A percentile compares a stretch with the other conserved stretches of the same genome.
These are phyloP conservation scores for Gambusia yucatana DNA, from an alignment of 2,797 vertebrate genomes.

Conservation along the genomic window DNA sequence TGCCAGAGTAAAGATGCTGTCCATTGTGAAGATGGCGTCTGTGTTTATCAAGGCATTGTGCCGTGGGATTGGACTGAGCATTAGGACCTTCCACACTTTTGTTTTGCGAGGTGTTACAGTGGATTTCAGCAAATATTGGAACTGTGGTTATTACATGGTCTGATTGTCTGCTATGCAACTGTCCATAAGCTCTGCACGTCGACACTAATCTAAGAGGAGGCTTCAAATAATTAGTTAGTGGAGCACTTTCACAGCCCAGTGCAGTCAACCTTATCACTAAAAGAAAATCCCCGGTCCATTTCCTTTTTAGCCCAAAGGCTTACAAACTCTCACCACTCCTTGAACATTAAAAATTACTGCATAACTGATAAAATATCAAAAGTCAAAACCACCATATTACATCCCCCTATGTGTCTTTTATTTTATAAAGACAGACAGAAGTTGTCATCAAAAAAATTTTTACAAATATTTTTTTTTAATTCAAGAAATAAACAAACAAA, in stretches of 20 bases:
- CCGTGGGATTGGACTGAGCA: slow-evolving; percentile 67
- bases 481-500: not conserved
- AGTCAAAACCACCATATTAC: slow-evolving; percentile 40
- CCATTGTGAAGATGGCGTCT: slow-evolving; percentile 63
- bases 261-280: slow-evolving; percentile 65
- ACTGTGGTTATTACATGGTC: slow-evolving; percentile 73
- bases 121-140: slow-evolving; percentile 74
- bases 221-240: slow-evolving; percentile 74
- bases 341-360: slow-evolving; percentile 32
- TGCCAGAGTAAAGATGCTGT: slow-evolving; percentile 74
- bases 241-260: slow-evolving; percentile 62
- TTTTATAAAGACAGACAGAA: slow-evolving; percentile 21
- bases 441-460: not conserved
- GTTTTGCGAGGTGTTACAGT: slow-evolving; percentile 75
- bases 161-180: slow-evolving; percentile 69
- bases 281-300: slow-evolving; percentile 64
- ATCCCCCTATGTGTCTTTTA: slow-evolving; percentile 22
- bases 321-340: slow-evolving; percentile 56
- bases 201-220: slow-evolving; percentile 68
- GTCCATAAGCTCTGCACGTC: slow-evolving; percentile 64
- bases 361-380: slow-evolving; percentile 50
- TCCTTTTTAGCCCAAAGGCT: slow-evolving; percentile 61
- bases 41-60: slow-evolving; percentile 67
- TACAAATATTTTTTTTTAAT: not conserved
- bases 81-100: slow-evolving; percentile 69